Evolutionary conservation across 2,113 vertebrate species (phyloP).

Genomic region (Pygoscelis adeliae): DNA sequence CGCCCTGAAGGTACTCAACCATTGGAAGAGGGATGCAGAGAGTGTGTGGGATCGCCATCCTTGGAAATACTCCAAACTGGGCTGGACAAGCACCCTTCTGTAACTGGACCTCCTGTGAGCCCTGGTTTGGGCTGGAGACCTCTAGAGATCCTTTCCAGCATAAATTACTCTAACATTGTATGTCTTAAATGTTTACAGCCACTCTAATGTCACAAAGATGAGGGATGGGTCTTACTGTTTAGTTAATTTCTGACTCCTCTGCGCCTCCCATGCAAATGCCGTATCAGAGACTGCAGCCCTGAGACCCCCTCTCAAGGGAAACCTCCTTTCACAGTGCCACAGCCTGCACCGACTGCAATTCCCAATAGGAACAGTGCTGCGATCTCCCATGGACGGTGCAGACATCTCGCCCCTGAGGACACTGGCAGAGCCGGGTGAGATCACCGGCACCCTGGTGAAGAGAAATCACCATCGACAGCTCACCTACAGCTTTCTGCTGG

Average conservation of each 20-base stretch:
- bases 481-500: background rate
- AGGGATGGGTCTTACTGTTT: background rate
- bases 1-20: background rate
- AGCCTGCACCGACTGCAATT: background rate
- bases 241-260: background rate
- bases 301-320: background rate
- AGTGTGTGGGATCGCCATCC: background rate
- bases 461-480: background rate
- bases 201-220: background rate
- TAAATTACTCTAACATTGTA: background rate
- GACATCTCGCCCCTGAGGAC: background rate
- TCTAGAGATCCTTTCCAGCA: background rate
- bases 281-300: background rate
- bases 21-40: background rate
- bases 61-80: background rate
- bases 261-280: background rate
- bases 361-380: background rate
- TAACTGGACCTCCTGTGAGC: background rate
- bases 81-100: background rate
- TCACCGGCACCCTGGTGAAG: no score
- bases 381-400: fast-evolving
- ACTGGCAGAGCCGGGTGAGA: background rate
- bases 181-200: background rate
- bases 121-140: background rate
- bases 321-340: background rate